Evolutionary conservation across 2,113 vertebrate genomes (phyloP), one percentile per base, ranked within the genome.

Genomic region (Pollimyrus isidori): DNA sequence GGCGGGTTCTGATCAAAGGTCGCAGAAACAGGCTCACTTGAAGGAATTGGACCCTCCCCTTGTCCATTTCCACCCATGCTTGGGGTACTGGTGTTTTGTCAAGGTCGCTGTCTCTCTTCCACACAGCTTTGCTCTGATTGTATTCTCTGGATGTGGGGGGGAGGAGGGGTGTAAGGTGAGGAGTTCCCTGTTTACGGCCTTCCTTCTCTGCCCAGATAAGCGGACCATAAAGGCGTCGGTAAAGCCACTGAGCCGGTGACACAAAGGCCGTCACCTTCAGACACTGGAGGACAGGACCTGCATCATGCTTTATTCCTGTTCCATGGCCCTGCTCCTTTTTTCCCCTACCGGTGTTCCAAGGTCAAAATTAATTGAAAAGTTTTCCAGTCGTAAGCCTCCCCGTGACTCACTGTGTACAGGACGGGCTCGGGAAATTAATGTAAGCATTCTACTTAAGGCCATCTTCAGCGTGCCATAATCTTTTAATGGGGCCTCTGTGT

Each of bases 301-400:
- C 35, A 11, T 46, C 88, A 46, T 10, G 26, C 73, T 85, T 85
- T 48, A 62, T 48, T 85, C 30, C 1, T 26, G 23, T 48, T 46
- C 39, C 49, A 42, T 1, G 21, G 35, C 80, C 17, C 52, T 26
- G n/a, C 76, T 23, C 9, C 13, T 53, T n/a, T 23, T 88, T 87
- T 49, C 83, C 80, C 50, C n/a, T 49, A 3, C 83, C 86, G 58
- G 49, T 89, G 21, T 56, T 91, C 87, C 92, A 92, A 92, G 93
- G 93, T 93, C 92, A 92, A 87, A 87, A 65, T 88, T 93, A 93
- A 93, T 93, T 91, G 92, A 92, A 92, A 93, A 91, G 91, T 90
- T 90, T 90, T 89, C 88, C 91, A 42, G 42, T 39, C 73, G 65
- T 89, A 86, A 90, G 90, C 86, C 88, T 85, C 42, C 85, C 88